phyloP scores from a whole-genome alignment of 1,140 invertebrate genomes.

The Scaptomyza graminum region DNA sequence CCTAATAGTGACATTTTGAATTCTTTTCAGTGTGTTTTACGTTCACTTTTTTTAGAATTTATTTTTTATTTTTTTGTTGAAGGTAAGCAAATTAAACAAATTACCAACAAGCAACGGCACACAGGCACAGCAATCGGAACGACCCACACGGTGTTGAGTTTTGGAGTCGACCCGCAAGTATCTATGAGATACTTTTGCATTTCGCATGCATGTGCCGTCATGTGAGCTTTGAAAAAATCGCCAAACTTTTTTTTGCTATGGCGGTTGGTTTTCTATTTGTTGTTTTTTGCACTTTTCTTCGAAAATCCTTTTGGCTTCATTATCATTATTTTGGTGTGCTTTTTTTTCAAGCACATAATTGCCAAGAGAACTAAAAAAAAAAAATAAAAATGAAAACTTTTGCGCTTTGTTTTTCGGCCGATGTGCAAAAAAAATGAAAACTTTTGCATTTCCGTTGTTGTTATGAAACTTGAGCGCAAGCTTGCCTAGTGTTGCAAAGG shows the following conservation, averaged over 20 bases:
- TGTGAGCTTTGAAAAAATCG: slow-evolving; percentile 31
- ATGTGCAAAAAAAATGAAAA: slow-evolving; percentile 42
- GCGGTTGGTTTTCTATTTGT: slow-evolving; percentile 46
- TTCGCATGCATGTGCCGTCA: slow-evolving; percentile 74
- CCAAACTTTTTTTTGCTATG: slow-evolving; percentile 33
- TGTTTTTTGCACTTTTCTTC: slow-evolving; percentile 64
- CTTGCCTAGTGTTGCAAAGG: slow-evolving; percentile 34
- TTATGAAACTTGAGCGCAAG: slow-evolving; percentile 75
- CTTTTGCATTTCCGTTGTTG: slow-evolving; percentile 81
- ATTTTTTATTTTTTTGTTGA: slow-evolving; percentile 33
- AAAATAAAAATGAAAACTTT: slow-evolving; percentile 51
- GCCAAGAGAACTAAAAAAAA: slow-evolving; percentile 58
- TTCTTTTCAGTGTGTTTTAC: background rate
- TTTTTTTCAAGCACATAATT: slow-evolving; percentile 73
- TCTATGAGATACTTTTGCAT: slow-evolving; percentile 78
- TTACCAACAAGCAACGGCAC: slow-evolving; percentile 52
- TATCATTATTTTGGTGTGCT: slow-evolving; percentile 68
- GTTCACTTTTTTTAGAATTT: background rate
- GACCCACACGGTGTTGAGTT: slow-evolving; percentile 10
- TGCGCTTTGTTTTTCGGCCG: slow-evolving; percentile 66
- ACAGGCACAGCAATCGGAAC: slow-evolving; percentile 4
- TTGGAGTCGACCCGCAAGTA: slow-evolving; percentile 37
- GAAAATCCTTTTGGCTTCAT: slow-evolving; percentile 72
- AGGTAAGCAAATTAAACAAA: slow-evolving; percentile 81
- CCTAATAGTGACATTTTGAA: background rate